A percentile compares a stretch with the other conserved stretches of the same genome.
Conservation (phyloP, 2,113 vertebrate species). For the Oriolus oriolus region DNA sequence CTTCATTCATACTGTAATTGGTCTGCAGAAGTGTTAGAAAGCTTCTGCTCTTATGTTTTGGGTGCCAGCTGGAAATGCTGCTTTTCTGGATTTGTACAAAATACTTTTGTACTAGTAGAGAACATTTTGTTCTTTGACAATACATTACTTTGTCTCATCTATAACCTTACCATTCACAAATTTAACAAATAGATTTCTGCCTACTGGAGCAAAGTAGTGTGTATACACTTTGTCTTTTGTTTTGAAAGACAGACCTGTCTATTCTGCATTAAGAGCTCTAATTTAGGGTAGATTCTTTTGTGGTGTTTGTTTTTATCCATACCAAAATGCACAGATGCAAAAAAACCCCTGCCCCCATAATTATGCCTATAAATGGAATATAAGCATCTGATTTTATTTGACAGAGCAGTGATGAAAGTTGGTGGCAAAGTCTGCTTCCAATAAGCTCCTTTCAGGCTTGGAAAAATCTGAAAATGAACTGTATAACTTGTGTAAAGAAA, state of each 20-base stretch:
- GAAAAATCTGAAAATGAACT: neutral
- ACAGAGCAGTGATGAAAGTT: neutral
- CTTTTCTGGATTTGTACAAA: conserved; percentile 28
- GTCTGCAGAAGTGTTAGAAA: neutral
- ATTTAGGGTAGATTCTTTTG: neutral
- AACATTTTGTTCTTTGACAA: neutral
- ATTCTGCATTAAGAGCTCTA: neutral
- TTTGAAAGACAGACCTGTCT: conserved; percentile 10
- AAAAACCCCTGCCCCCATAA: neutral
- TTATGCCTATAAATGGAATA: neutral
- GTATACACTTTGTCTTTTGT: neutral
- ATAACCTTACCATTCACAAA: neutral
- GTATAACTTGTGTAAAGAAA: neutral
- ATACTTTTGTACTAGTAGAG: conserved; percentile 11
- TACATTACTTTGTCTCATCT: neutral
- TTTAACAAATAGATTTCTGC: neutral
- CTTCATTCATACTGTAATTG: neutral
- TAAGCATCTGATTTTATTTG: neutral
- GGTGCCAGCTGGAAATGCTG: conserved; percentile 3
- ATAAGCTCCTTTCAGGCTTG: neutral
- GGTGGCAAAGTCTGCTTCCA: neutral
- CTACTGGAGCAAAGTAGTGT: neutral
- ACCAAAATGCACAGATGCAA: neutral
- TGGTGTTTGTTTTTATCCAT: neutral
- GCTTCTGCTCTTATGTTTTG: neutral